A percentile compares a stretch with the other conserved stretches of the same genome.
phyloP scores from a whole-genome alignment of 2,797 vertebrate species.

The Gymnopithys bicolor region DNA sequence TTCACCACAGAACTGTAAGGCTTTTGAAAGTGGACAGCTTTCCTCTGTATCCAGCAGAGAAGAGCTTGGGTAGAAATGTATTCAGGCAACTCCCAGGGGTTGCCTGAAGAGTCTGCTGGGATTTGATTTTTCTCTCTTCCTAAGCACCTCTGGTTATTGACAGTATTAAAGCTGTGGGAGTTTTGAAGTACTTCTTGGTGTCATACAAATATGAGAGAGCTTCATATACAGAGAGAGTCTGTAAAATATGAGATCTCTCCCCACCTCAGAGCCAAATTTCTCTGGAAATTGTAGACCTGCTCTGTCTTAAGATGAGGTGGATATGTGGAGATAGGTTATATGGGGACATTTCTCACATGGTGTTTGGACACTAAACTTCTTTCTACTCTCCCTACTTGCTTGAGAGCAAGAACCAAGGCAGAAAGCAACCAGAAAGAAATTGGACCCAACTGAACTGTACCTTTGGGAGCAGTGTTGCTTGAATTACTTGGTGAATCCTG shows the following conservation, averaged over 20 bases:
- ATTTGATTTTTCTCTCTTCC: not conserved
- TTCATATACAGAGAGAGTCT: not conserved
- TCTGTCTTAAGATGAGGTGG: not conserved
- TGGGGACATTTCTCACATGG: not conserved
- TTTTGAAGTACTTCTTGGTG: not conserved
- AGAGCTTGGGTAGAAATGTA: not conserved
- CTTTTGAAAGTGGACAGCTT: not conserved
- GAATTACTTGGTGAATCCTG: not conserved
- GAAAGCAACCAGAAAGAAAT: not conserved
- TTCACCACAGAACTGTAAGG: not conserved
- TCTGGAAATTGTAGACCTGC: not conserved
- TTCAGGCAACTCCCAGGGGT: not conserved
- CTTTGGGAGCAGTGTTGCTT: not conserved
- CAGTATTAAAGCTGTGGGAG: not conserved
- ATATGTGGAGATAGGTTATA: not conserved
- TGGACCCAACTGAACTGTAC: not conserved
- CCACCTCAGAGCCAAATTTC: not conserved
- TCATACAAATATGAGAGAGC: not conserved
- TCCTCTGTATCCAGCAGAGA: not conserved
- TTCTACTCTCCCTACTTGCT: not conserved
- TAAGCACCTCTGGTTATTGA: not conserved
- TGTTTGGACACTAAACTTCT: not conserved
- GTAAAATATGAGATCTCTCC: not conserved
- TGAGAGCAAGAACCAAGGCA: not conserved
- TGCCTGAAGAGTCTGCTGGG: not conserved